A percentile compares a stretch with the other conserved stretches of the same genome.
These are phyloP conservation scores for Aegypius monachus DNA, from an alignment of 2,113 vertebrate genomes.

Conservation along the genomic window DNA sequence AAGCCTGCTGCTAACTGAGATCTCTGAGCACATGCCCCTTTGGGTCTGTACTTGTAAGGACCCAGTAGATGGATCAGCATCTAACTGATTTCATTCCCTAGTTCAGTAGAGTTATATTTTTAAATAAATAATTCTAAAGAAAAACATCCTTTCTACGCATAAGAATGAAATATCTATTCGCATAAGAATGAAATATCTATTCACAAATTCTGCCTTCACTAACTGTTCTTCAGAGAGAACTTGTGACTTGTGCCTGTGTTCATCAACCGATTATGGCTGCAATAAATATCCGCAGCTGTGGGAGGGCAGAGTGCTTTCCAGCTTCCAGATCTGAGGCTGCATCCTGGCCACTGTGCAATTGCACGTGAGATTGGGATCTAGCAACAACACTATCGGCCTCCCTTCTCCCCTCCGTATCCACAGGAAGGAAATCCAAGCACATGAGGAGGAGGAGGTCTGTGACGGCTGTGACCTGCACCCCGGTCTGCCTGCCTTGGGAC, in stretches of 20 bases:
- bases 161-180: background rate
- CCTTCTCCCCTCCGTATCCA: background rate
- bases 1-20: background rate
- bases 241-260: background rate
- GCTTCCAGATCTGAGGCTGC: background rate
- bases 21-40: background rate
- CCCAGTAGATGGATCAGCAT: background rate
- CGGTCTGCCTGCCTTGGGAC: background rate
- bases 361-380: background rate
- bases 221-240: background rate
- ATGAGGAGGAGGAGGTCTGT: background rate
- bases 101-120: background rate
- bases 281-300: background rate
- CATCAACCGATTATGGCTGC: background rate
- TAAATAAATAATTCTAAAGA: background rate
- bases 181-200: background rate
- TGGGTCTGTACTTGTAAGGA: background rate
- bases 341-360: background rate
- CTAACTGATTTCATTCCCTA: background rate
- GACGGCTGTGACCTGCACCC: background rate
- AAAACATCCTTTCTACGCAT: background rate
- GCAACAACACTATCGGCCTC: background rate
- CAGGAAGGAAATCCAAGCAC: background rate
- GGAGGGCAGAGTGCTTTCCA: background rate
- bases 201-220: background rate